Conservation (phyloP, 2,888 invertebrate species). For the Drosophila maculinotata region DNA sequence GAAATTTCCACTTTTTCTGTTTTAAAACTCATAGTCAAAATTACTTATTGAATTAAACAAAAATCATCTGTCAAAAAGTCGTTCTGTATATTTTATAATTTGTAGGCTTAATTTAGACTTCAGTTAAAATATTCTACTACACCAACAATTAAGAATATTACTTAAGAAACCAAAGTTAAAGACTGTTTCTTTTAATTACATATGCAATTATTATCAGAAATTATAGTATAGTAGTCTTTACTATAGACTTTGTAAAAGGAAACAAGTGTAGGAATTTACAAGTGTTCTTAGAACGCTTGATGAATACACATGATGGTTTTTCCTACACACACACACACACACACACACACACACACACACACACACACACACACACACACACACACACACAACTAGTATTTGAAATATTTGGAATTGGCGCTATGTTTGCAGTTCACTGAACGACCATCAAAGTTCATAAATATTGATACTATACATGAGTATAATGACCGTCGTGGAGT, state of each 20-base stretch:
- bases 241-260: too few species aligned
- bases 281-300: slow-evolving; percentile 11
- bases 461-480: slow-evolving; percentile 57
- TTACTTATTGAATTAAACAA: too few species aligned
- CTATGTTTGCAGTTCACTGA: slow-evolving; percentile 36
- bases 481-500: slow-evolving; percentile 23
- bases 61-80: too few species aligned
- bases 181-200: background rate
- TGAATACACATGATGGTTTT: slow-evolving; percentile 25
- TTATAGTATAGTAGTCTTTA: too few species aligned
- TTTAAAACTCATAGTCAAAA: too few species aligned
- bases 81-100: too few species aligned
- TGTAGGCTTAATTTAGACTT: too few species aligned
- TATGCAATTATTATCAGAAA: background rate
- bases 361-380: too few species aligned
- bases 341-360: too few species aligned
- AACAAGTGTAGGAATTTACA: background rate
- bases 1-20: too few species aligned
- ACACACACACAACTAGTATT: slow-evolving; percentile 3
- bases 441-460: slow-evolving; percentile 59
- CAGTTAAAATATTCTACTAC: too few species aligned
- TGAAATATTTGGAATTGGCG: slow-evolving; percentile 22
- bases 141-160: background rate
- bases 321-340: too few species aligned
- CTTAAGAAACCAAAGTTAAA: background rate